Percentiles rank a stretch among this genome's conserved stretches.
Conservation (phyloP, 2,888 invertebrate species). For the Pollenia angustigena region DNA sequence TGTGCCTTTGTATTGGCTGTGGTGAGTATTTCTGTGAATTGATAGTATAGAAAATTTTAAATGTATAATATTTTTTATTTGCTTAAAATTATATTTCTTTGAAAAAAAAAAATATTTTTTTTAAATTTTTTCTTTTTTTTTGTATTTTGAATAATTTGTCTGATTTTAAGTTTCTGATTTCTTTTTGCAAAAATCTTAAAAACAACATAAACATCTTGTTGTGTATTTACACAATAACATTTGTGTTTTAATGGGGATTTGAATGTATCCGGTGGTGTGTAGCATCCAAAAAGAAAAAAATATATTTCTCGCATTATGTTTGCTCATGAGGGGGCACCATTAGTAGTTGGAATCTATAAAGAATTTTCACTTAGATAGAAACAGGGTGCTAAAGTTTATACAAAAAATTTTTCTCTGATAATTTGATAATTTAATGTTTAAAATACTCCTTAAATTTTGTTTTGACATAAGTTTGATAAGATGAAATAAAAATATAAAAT, state of each 20-base stretch:
- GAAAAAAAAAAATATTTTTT: conserved; percentile 19
- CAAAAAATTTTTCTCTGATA: neutral
- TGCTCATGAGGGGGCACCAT: neutral
- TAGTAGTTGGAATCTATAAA: no score
- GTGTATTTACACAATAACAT: conserved; percentile 73
- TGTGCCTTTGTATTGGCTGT: conserved; percentile 45
- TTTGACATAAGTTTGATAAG: no score
- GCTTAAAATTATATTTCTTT: conserved; percentile 27
- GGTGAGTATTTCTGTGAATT: conserved; percentile 66
- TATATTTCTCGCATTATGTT: conserved; percentile 3
- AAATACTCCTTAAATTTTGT: no score
- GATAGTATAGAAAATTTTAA: conserved; percentile 50
- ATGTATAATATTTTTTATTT: conserved; percentile 62
- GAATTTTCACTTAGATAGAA: no score
- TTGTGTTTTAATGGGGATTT: conserved; percentile 74
- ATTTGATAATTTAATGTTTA: no score
- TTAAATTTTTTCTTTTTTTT: conserved; percentile 17
- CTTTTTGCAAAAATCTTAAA: conserved; percentile 76
- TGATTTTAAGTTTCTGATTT: conserved; percentile 60
- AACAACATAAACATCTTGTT: conserved; percentile 46
- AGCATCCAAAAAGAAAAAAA: neutral
- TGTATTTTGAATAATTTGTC: conserved; percentile 65
- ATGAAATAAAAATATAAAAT: no score
- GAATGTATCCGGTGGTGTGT: conserved; percentile 76
- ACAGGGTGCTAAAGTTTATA: neutral